phyloP scores from a whole-genome alignment of 1,140 invertebrate genomes.

The Phenacoccus solenopsis region DNA sequence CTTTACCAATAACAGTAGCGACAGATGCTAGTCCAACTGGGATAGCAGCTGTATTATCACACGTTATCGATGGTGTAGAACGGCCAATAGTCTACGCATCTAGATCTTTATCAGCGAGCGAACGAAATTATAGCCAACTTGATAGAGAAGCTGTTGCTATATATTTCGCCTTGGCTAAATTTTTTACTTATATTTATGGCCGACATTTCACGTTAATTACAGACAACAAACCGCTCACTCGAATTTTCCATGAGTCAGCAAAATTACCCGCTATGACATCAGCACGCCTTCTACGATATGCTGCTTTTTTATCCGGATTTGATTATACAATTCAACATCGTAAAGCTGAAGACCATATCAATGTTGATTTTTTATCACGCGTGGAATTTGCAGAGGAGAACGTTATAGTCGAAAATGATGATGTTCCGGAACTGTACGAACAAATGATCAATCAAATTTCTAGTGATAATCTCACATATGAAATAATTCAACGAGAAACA shows the following conservation, averaged over 20 bases:
- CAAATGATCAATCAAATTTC: no score
- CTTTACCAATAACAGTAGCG: conserved; percentile 38
- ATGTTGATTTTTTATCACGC: conserved; percentile 30
- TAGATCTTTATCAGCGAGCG: conserved; percentile 33
- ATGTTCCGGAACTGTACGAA: not conserved
- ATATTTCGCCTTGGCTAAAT: conserved; percentile 36
- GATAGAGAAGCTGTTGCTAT: conserved; percentile 41
- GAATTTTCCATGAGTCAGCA: conserved; percentile 34
- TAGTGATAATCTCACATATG: not conserved
- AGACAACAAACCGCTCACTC: conserved; percentile 35
- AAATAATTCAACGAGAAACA: not conserved
- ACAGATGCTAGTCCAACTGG: conserved; percentile 34
- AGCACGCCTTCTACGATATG: conserved; percentile 30
- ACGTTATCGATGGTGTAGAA: conserved; percentile 33
- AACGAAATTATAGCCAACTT: conserved; percentile 39
- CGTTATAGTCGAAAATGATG: not conserved
- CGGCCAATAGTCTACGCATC: conserved; percentile 38
- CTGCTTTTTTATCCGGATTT: conserved; percentile 31
- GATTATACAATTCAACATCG: conserved; percentile 31
- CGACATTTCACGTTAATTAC: no score
- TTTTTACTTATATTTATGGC: conserved; percentile 35
- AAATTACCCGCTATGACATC: conserved; percentile 28
- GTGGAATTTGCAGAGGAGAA: conserved; percentile 8
- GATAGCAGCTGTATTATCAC: conserved; percentile 36
- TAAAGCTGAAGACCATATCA: conserved; percentile 24